Percentiles rank a stretch among this genome's conserved stretches.
These are phyloP conservation scores for Zeugodacus cucurbitae DNA, from an alignment of 1,140 invertebrate genomes.

Conservation along the genomic window DNA sequence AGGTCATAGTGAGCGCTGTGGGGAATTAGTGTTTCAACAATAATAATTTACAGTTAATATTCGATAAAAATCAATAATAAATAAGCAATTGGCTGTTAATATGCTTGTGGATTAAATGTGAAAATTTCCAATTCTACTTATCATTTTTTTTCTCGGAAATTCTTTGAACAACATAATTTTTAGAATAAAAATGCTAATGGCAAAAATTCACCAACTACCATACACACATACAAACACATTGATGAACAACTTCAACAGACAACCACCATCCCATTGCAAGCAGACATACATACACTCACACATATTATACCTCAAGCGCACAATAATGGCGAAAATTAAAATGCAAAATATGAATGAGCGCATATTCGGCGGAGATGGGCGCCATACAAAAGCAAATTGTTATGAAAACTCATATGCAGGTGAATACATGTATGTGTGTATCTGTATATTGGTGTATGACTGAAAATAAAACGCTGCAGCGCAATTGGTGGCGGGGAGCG, in stretches of 20 bases:
- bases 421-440: not conserved
- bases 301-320: not conserved
- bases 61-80: too few species aligned
- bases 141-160: not conserved
- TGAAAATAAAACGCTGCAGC: not conserved
- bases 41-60: too few species aligned
- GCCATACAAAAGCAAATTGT: not conserved
- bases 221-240: not conserved
- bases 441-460: too few species aligned
- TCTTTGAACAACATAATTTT: not conserved
- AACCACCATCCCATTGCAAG: not conserved
- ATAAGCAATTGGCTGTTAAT: not conserved
- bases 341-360: conserved; percentile 6
- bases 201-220: not conserved
- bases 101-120: not conserved
- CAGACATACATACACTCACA: not conserved
- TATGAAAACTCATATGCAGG: not conserved
- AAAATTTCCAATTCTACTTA: not conserved
- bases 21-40: not conserved
- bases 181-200: conserved; percentile 23
- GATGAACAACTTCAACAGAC: not conserved
- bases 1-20: not conserved
- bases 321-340: conserved; percentile 26
- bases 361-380: not conserved
- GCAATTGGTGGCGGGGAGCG: not conserved